phyloP scores from a whole-genome alignment of 1,140 invertebrate species.

The Sinonovacula constricta region DNA sequence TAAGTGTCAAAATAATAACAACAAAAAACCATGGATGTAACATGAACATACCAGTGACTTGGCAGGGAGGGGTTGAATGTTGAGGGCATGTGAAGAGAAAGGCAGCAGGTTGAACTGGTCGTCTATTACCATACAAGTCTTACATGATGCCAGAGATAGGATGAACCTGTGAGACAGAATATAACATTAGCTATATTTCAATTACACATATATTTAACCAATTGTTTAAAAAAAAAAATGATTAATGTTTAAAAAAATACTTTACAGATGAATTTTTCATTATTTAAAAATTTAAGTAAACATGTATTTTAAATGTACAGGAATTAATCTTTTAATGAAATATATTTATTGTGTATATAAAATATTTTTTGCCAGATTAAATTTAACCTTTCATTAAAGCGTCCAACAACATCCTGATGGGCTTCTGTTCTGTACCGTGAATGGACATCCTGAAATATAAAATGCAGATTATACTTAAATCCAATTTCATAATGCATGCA shows the following conservation, averaged over 20 bases:
- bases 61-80: constrained; percentile 85
- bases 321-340: neutral
- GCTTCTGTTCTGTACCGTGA: constrained; percentile 96
- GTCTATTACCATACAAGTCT: constrained; percentile 93
- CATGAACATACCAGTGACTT: constrained; percentile 75
- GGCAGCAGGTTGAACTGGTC: constrained; percentile 96
- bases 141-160: constrained; percentile 92
- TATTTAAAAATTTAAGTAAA: no score
- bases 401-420: constrained; percentile 92
- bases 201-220: no score
- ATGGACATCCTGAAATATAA: constrained; percentile 98
- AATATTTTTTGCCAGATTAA: no score
- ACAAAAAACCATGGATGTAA: constrained; percentile 11
- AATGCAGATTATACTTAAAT: no score
- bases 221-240: no score
- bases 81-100: constrained; percentile 91
- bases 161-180: constrained; percentile 92
- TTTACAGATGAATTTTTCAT: no score
- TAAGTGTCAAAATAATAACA: no score
- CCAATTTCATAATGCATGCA: no score
- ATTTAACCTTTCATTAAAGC: constrained; percentile 96
- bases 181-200: no score
- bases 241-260: no score
- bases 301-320: no score
- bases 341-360: no score